phyloP scores from a whole-genome alignment of 2,888 invertebrate genomes.

The Sarcophaga carnaria region DNA sequence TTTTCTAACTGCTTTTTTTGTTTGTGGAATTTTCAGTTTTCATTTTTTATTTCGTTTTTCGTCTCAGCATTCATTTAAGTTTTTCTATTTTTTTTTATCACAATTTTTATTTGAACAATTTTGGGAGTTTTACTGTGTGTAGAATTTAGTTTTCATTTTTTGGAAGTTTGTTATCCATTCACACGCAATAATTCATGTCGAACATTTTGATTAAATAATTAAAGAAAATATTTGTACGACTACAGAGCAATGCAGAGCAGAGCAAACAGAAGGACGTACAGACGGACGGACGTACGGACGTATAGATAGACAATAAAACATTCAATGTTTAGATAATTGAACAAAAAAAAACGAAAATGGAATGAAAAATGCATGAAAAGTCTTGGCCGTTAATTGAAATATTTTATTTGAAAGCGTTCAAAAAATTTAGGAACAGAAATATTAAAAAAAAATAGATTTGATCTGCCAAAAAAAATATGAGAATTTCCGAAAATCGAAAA shows the following conservation, averaged over 20 bases:
- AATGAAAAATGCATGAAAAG: neutral
- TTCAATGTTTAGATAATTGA: neutral
- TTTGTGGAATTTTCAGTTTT: neutral
- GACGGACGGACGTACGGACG: no score
- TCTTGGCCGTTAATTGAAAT: neutral
- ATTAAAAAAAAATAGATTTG: no score
- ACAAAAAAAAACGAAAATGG: neutral
- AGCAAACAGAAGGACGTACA: no score
- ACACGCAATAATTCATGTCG: slow-evolving; percentile 66
- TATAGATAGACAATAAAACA: neutral
- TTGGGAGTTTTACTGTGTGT: neutral
- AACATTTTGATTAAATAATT: slow-evolving; percentile 52
- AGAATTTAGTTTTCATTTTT: slow-evolving; percentile 17
- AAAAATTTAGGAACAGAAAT: neutral
- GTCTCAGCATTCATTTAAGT: neutral
- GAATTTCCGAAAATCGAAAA: no score
- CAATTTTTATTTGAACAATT: neutral
- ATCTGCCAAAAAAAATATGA: no score
- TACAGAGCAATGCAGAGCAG: no score
- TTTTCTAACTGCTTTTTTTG: neutral
- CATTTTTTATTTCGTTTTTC: neutral
- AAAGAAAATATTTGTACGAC: slow-evolving; percentile 8
- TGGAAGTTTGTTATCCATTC: slow-evolving; percentile 55
- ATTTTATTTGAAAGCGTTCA: neutral
- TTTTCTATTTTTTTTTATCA: slow-evolving; percentile 24